Percentiles rank a stretch among this genome's conserved stretches.
Evolutionary conservation across 2,113 vertebrate species (phyloP).

Genomic region (Ctenomys sociabilis): DNA sequence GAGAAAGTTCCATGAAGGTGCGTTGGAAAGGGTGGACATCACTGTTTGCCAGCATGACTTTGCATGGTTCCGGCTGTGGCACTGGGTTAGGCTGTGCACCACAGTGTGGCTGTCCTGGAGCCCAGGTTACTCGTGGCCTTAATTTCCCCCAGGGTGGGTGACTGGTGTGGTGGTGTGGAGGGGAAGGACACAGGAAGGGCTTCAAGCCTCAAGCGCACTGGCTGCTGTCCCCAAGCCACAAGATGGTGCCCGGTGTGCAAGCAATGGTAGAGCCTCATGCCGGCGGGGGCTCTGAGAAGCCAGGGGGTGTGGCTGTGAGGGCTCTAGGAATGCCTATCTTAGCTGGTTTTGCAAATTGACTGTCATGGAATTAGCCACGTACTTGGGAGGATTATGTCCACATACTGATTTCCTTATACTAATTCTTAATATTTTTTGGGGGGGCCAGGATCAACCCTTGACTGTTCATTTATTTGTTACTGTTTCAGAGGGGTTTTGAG

Average conservation of each 20-base stretch:
- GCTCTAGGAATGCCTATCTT: fast-evolving
- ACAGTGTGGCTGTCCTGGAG: neutral
- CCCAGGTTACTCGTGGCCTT: neutral
- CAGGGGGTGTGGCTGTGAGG: fast-evolving
- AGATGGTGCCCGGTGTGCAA: neutral
- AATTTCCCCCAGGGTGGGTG: fast-evolving
- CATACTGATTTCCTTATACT: neutral
- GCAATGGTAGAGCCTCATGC: too few relatives aligned
- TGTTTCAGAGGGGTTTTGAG: neutral
- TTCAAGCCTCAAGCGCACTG: neutral
- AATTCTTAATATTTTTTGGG: neutral
- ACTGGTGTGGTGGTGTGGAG: fast-evolving
- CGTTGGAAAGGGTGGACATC: neutral
- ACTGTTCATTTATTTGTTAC: too few relatives aligned
- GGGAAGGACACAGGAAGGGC: neutral
- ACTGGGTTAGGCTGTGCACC: neutral
- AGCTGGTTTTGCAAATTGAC: neutral
- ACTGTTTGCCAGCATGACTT: neutral
- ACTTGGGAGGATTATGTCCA: neutral
- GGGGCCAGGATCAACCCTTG: too few relatives aligned
- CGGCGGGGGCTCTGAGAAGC: neutral
- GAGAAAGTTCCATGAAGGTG: neutral
- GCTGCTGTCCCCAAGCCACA: neutral
- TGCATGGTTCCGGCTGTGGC: fast-evolving
- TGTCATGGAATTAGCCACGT: neutral